phyloP scores from a whole-genome alignment of 2,113 vertebrate genomes.

The Malurus alboscapulatus region DNA sequence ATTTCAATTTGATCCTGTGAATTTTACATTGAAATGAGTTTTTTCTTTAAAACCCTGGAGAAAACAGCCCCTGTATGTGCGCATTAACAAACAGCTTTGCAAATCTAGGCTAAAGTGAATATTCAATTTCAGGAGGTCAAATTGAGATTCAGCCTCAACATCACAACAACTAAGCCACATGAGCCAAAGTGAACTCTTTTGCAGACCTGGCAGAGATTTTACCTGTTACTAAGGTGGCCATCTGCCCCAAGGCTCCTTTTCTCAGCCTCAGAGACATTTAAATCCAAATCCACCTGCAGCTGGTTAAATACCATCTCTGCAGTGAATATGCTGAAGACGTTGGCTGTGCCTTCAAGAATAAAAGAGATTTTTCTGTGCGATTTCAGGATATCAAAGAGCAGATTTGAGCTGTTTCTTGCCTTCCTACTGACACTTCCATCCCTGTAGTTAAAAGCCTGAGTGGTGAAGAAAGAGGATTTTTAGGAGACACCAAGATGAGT shows the following conservation, averaged over 20 bases:
- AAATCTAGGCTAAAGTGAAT: conserved; percentile 87
- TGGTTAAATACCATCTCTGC: background rate
- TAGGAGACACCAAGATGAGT: background rate
- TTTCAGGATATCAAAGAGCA: background rate
- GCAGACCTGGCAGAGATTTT: background rate
- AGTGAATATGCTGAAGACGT: background rate
- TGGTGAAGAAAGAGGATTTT: background rate
- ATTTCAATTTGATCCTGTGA: conserved; percentile 81
- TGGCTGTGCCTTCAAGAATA: background rate
- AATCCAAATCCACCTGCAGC: background rate
- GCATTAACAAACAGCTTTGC: conserved; percentile 81
- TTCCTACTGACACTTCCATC: background rate
- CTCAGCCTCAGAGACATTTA: background rate
- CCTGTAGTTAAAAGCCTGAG: background rate
- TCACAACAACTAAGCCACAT: conserved; percentile 48
- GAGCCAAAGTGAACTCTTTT: conserved; percentile 12
- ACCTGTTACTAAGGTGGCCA: background rate
- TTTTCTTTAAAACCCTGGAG: conserved; percentile 84
- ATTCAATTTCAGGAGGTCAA: conserved; percentile 89
- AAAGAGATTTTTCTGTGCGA: background rate
- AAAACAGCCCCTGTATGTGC: conserved; percentile 76
- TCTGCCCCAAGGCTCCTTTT: background rate
- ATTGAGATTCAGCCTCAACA: conserved; percentile 79
- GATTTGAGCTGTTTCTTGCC: background rate
- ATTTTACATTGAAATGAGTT: conserved; percentile 84